Percentiles rank a stretch among this genome's conserved stretches.
Evolutionary conservation across 2,888 invertebrate genomes (phyloP).

Genomic region (Leucania comma): DNA sequence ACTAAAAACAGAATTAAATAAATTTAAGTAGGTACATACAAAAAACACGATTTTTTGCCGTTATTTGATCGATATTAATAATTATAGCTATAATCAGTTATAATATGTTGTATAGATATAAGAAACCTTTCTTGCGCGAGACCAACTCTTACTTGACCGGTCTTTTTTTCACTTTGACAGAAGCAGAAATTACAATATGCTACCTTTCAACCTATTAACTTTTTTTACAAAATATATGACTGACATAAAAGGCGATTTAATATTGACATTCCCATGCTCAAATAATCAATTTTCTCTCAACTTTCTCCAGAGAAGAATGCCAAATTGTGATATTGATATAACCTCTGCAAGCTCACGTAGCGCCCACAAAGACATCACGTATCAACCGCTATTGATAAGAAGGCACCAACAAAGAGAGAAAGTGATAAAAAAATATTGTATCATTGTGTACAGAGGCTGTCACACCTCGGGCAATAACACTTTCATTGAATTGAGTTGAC

Average conservation of each 20-base stretch:
- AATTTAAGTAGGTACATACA: no score
- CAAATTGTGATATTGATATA: slow-evolving; percentile 39
- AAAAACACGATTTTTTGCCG: no score
- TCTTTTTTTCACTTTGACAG: neutral
- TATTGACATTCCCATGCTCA: neutral
- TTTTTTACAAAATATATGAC: neutral
- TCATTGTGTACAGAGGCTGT: slow-evolving; percentile 30
- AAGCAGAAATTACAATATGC: neutral
- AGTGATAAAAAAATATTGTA: slow-evolving; percentile 45
- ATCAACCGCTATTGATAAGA: slow-evolving; percentile 38
- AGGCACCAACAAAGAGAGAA: slow-evolving; percentile 42
- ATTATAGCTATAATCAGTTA: no score
- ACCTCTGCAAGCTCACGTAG: slow-evolving; percentile 55
- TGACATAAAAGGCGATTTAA: neutral
- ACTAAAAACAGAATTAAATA: no score
- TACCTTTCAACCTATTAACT: neutral
- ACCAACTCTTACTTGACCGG: no score
- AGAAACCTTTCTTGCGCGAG: no score
- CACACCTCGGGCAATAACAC: slow-evolving; percentile 10
- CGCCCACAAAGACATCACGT: slow-evolving; percentile 56
- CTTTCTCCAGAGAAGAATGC: slow-evolving; percentile 28
- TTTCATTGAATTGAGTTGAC: slow-evolving; percentile 37
- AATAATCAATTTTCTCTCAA: slow-evolving; percentile 9
- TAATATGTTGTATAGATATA: no score
- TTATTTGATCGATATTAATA: no score